These are phyloP conservation scores for Tetrax tetrax DNA, from an alignment of 2,113 vertebrate species.

Conservation along the genomic window DNA sequence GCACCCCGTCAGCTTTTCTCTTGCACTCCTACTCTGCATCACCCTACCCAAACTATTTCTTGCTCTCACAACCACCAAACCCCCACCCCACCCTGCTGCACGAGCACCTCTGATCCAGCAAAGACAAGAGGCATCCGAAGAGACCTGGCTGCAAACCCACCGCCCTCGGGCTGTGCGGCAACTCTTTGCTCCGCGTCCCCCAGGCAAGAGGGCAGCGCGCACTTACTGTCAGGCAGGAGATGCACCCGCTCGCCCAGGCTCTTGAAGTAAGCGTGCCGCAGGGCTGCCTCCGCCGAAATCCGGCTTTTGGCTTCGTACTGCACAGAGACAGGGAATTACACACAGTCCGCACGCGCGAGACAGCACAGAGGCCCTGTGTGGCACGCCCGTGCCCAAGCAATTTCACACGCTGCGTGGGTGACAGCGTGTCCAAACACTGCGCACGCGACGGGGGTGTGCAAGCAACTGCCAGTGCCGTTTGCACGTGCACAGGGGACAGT, in stretches of 20 bases:
- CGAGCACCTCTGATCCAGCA: not conserved
- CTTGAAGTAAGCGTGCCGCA: slow-evolving; percentile 88
- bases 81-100: not conserved
- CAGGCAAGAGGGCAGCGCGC: rapidly evolving
- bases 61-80: not conserved
- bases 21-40: rapidly evolving
- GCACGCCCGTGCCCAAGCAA: rapidly evolving
- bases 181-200: not conserved
- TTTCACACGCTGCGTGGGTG: rapidly evolving
- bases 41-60: not conserved
- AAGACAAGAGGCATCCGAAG: not conserved
- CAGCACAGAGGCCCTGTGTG: rapidly evolving
- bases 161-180: rapidly evolving
- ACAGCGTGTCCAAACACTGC: rapidly evolving
- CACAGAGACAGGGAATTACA: not conserved
- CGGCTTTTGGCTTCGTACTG: slow-evolving; percentile 90
- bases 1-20: not conserved
- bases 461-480: not conserved
- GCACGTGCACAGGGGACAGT: not conserved
- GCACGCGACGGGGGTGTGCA: rapidly evolving
- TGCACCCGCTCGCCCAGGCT: slow-evolving; percentile 87
- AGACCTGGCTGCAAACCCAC: not conserved
- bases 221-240: slow-evolving; percentile 92
- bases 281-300: slow-evolving; percentile 83
- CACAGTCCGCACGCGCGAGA: rapidly evolving